These are phyloP conservation scores for Beroe forskalii DNA, from an alignment of 37 sponge, comb jelly and placozoan species.

Conservation along the genomic window DNA sequence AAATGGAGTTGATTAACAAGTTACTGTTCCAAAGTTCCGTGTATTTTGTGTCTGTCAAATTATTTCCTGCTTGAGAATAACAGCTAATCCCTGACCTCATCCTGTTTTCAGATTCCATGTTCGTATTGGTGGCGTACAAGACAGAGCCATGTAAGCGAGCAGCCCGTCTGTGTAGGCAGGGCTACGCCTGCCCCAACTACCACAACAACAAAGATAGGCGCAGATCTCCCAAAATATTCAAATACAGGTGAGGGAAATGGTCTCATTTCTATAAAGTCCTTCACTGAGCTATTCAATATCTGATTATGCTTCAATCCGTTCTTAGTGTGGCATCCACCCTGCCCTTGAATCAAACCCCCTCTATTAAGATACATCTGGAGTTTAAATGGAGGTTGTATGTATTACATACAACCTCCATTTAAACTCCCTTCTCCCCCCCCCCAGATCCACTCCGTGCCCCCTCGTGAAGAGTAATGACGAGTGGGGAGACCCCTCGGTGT, in stretches of 20 bases:
- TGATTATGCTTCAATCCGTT: too few relatives aligned
- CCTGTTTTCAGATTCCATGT: conserved; percentile 82
- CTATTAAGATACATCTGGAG: too few relatives aligned
- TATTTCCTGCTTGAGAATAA: too few relatives aligned
- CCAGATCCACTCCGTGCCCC: conserved; percentile 96
- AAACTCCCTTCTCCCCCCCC: not conserved
- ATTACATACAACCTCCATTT: not conserved
- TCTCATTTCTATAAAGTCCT: too few relatives aligned
- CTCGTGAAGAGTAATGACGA: conserved; percentile 93
- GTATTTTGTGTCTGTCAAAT: too few relatives aligned
- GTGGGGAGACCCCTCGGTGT: conserved; percentile 92
- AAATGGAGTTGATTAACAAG: not conserved
- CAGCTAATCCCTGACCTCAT: not conserved
- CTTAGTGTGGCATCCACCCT: too few relatives aligned
- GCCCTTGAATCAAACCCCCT: too few relatives aligned
- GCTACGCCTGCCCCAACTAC: conserved; percentile 97
- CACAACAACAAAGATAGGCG: conserved; percentile 94
- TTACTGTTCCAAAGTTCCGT: not conserved
- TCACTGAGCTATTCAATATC: too few relatives aligned
- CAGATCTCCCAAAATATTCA: conserved; percentile 80
- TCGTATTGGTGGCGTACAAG: conserved; percentile 95
- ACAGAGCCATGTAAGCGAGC: conserved; percentile 93
- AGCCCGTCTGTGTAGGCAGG: conserved; percentile 91
- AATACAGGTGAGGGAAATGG: too few relatives aligned
- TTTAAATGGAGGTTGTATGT: too few relatives aligned